Conservation (phyloP, 2,888 invertebrate species). For the Sinotaia quadrata region DNA sequence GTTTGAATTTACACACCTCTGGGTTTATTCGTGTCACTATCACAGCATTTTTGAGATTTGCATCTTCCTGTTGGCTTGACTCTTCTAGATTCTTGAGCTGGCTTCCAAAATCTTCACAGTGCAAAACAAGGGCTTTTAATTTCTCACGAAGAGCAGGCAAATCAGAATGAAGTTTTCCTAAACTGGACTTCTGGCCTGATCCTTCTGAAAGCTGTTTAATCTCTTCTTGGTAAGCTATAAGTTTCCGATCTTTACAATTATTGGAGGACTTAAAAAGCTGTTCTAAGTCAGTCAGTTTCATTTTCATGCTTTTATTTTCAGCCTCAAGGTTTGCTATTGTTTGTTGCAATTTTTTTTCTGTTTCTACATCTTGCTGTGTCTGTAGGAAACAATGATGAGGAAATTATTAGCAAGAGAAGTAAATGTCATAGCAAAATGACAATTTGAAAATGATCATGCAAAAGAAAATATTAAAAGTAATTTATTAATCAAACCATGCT, state of each 20-base stretch:
- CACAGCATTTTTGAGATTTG: too few species aligned
- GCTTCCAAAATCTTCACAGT: slow-evolving; percentile 51
- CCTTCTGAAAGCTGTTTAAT: slow-evolving; percentile 39
- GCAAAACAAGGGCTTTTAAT: slow-evolving; percentile 47
- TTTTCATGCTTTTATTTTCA: slow-evolving; percentile 28
- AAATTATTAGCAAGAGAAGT: too few species aligned
- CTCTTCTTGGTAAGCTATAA: slow-evolving; percentile 41
- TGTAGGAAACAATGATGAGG: not conserved
- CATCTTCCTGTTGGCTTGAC: too few species aligned
- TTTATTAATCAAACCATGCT: too few species aligned
- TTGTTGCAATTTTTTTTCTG: slow-evolving; percentile 10
- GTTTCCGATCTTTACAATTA: slow-evolving; percentile 49
- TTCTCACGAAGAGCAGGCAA: slow-evolving; percentile 46
- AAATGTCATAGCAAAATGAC: too few species aligned
- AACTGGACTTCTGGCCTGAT: slow-evolving; percentile 43
- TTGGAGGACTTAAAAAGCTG: slow-evolving; percentile 45
- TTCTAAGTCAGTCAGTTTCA: slow-evolving; percentile 38
- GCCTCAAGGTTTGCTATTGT: slow-evolving; percentile 19
- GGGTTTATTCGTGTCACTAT: too few species aligned
- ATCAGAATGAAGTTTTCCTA: slow-evolving; percentile 40
- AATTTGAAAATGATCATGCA: too few species aligned
- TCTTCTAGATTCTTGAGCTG: slow-evolving; percentile 40
- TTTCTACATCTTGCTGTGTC: slow-evolving; percentile 13
- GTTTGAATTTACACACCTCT: too few species aligned
- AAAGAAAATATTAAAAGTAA: too few species aligned